phyloP scores from a whole-genome alignment of 2,113 vertebrate species.

The Aldabrachelys gigantea region DNA sequence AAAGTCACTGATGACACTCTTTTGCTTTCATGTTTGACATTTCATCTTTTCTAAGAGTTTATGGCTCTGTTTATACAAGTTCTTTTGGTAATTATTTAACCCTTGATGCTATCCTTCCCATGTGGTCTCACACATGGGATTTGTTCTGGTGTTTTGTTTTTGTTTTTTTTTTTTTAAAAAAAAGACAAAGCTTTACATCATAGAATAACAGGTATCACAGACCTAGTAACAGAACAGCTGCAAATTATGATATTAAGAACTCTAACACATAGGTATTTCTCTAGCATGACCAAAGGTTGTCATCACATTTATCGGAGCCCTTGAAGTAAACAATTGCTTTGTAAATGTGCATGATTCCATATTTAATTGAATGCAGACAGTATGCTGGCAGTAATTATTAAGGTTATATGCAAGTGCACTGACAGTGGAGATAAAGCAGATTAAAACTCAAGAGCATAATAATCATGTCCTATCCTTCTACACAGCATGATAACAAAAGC shows the following conservation, averaged over 20 bases:
- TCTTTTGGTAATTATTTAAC: not conserved
- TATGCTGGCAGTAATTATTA: slow-evolving; percentile 20
- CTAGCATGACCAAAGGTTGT: accelerated
- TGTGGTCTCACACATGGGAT: not conserved
- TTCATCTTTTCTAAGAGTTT: not conserved
- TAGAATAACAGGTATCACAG: not conserved
- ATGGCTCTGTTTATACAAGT: not conserved
- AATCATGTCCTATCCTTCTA: slow-evolving; percentile 17
- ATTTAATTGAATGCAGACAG: slow-evolving; percentile 24
- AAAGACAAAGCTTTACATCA: not conserved
- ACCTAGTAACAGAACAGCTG: not conserved
- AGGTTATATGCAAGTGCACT: slow-evolving; percentile 21
- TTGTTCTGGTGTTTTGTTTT: not conserved
- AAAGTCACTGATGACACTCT: not conserved
- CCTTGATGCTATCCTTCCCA: not conserved
- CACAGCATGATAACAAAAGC: slow-evolving; percentile 50
- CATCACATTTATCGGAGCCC: not conserved
- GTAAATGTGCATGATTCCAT: not conserved
- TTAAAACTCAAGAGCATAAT: not conserved
- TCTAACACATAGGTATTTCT: not conserved
- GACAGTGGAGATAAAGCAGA: slow-evolving; percentile 25
- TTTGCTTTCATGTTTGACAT: not conserved
- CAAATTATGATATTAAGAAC: not conserved
- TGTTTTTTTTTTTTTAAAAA: not conserved
- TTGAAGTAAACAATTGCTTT: not conserved